Conservation (phyloP, 1,140 invertebrate species). For the Sipha flava region DNA sequence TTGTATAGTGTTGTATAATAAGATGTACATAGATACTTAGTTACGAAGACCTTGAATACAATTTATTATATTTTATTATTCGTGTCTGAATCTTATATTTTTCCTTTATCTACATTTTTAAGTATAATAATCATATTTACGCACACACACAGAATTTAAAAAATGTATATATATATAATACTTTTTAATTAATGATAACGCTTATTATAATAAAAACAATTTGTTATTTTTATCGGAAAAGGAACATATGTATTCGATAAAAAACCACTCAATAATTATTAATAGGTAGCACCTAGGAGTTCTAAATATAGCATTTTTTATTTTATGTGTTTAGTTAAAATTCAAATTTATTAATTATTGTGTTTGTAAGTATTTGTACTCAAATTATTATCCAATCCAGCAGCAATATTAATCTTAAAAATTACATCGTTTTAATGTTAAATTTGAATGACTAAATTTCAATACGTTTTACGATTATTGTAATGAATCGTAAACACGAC, state of each 20-base stretch:
- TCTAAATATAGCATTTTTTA: not conserved
- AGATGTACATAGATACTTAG: not conserved
- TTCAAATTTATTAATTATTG: not conserved
- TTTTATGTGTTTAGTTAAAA: not conserved
- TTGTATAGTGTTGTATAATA: not conserved
- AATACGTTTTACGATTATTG: not conserved
- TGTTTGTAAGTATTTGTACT: not conserved
- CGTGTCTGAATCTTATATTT: not conserved
- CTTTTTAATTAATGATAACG: not conserved
- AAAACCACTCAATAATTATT: not conserved
- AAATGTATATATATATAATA: not conserved
- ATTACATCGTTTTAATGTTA: conserved; percentile 3
- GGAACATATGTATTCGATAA: not conserved
- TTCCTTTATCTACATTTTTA: not conserved
- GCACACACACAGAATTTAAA: not conserved
- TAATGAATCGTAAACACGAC: conserved; percentile 8
- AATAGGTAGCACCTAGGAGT: not conserved
- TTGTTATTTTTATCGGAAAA: not conserved
- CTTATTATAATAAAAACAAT: not conserved
- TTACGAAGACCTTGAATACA: not conserved
- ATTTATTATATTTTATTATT: not conserved
- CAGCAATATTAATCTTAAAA: not conserved
- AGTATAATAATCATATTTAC: not conserved
- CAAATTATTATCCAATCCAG: not conserved
- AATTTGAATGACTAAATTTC: not conserved